Percentiles rank a stretch among this genome's conserved stretches.
phyloP scores from a whole-genome alignment of 2,113 vertebrate genomes.

The Chauna torquata region DNA sequence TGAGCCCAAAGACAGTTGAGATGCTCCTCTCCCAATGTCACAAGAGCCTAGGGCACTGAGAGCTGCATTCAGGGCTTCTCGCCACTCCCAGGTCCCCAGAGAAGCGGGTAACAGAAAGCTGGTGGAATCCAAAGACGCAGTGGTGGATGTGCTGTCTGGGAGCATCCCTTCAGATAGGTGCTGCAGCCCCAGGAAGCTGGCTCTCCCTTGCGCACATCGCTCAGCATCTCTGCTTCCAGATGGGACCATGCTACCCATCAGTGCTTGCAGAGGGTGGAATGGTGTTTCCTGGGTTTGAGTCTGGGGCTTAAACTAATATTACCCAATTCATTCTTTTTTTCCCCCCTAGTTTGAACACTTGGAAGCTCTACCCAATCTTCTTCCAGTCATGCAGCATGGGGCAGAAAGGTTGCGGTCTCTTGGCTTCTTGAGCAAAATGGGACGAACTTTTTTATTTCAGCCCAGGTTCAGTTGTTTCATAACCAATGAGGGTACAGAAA shows the following conservation, averaged over 20 bases:
- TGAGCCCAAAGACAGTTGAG: background rate
- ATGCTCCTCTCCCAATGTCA: background rate
- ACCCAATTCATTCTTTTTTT: background rate
- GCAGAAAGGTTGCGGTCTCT: fast-evolving
- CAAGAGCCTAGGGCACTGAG: background rate
- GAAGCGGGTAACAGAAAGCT: background rate
- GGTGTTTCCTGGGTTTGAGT: background rate
- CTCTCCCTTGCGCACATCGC: background rate
- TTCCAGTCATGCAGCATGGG: background rate
- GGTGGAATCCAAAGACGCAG: background rate
- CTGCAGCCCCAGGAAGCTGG: fast-evolving
- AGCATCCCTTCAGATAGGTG: background rate
- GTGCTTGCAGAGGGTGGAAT: background rate
- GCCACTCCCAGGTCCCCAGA: fast-evolving
- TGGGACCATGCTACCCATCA: background rate
- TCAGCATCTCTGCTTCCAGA: background rate
- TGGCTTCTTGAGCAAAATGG: background rate
- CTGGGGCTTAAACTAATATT: background rate
- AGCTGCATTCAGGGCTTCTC: background rate
- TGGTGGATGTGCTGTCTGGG: background rate
- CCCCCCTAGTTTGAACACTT: background rate
- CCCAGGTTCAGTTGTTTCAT: background rate
- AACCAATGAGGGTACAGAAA: fast-evolving
- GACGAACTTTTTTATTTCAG: background rate
- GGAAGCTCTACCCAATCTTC: background rate